A percentile compares a stretch with the other conserved stretches of the same genome.
Conservation (phyloP, 2,888 invertebrate species). For the Carcina quercana region DNA sequence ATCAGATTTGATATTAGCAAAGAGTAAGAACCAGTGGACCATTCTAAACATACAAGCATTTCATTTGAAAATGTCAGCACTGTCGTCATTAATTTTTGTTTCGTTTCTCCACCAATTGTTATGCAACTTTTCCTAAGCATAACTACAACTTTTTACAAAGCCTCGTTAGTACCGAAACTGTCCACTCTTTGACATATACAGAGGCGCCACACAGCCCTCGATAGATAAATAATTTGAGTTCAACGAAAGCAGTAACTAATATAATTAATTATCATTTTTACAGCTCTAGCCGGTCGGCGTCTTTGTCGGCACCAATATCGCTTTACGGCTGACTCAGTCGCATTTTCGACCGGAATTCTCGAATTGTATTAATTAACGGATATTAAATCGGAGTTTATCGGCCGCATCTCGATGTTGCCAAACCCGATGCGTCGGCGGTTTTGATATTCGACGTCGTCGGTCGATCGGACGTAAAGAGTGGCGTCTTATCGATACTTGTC, state of each 20-base stretch:
- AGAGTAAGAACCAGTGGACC: no score
- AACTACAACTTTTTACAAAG: no score
- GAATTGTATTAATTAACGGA: slow-evolving; percentile 72
- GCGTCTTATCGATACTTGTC: slow-evolving; percentile 62
- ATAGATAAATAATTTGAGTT: slow-evolving; percentile 56
- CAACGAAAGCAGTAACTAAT: slow-evolving; percentile 49
- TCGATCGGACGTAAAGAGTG: slow-evolving; percentile 43
- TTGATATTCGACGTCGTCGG: slow-evolving; percentile 48
- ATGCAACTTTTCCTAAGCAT: no score
- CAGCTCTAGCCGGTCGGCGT: slow-evolving; percentile 55
- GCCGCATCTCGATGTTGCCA: slow-evolving; percentile 67
- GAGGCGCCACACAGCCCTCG: slow-evolving; percentile 36
- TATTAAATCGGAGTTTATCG: slow-evolving; percentile 72
- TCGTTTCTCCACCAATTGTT: no score
- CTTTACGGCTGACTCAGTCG: slow-evolving; percentile 61
- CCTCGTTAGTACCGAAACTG: background rate
- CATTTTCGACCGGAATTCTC: slow-evolving; percentile 62
- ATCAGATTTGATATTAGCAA: slow-evolving; percentile 1
- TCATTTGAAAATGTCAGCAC: no score
- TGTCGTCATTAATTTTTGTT: no score
- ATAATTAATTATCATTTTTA: slow-evolving; percentile 72
- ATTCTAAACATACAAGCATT: no score
- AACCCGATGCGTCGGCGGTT: slow-evolving; percentile 62
- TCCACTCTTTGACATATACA: slow-evolving; percentile 25
- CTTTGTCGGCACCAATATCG: slow-evolving; percentile 66